Evolutionary conservation across 2,888 invertebrate species (phyloP).

Genomic region (Ormyrus pomaceus): DNA sequence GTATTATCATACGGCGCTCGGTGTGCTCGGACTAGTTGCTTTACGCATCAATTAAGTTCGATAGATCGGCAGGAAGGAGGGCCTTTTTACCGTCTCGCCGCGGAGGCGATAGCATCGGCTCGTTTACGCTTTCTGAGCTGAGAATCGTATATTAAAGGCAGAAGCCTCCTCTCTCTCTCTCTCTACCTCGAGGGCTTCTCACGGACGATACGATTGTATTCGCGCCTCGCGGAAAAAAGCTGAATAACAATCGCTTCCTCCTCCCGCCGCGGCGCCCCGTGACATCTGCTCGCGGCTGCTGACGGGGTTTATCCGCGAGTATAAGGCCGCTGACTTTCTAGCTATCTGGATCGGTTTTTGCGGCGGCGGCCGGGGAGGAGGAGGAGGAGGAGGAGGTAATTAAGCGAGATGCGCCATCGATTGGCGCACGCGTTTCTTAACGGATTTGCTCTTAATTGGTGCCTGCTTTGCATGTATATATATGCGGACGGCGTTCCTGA

Average conservation of each 20-base stretch:
- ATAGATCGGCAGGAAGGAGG: slow-evolving; percentile 60
- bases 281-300: slow-evolving; percentile 8
- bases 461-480: too few relatives aligned
- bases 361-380: too few relatives aligned
- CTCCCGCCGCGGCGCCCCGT: neutral
- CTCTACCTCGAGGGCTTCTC: neutral
- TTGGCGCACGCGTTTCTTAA: too few relatives aligned
- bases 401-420: too few relatives aligned
- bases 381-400: too few relatives aligned
- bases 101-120: slow-evolving; percentile 47
- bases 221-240: slow-evolving; percentile 55
- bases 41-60: slow-evolving; percentile 54
- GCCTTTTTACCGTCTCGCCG: slow-evolving; percentile 47
- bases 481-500: too few relatives aligned
- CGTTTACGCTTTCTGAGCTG: slow-evolving; percentile 57
- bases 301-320: neutral
- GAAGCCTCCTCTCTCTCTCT: slow-evolving; percentile 6
- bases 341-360: neutral
- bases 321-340: neutral
- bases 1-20: neutral
- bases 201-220: slow-evolving; percentile 53
- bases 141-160: slow-evolving; percentile 51
- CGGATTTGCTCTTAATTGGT: too few relatives aligned
- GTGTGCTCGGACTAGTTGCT: neutral
- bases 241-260: slow-evolving; percentile 49